Base-by-base conservation (phyloP, 2,888 invertebrate species). In the Bugula neritina region DNA sequence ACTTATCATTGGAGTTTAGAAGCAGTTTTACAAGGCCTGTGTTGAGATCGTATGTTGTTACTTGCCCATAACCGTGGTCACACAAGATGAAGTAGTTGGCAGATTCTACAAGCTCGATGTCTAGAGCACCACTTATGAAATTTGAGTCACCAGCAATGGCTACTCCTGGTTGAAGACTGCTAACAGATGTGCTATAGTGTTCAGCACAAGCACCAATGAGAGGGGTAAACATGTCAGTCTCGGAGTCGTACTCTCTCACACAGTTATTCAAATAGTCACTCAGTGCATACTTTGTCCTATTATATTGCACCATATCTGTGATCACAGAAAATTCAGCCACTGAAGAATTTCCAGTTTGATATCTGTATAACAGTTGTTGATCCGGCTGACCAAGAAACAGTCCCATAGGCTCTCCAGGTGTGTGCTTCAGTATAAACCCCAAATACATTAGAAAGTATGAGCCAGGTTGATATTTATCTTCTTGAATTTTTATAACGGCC, bases 201-300 rank as follows among this genome's bases (percentile, higher is more conserved):
- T n/a, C 3, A 17, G 13, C 10, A 31, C 63, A 63, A 10, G 27
- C 5, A 5, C 63, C 63, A 63, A 63, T 63, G 25, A 63, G 27
- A 29, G 63, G 63, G 10, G 25, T 21, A 2, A 31, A 5, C 29
- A 34, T 13, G 31, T 63, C 63, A 13, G 63, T 63, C 17, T 63
- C 63, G 27, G 17, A 63, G 63, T 63, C 63, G 34, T 63, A 63
- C 27, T 63, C 63, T 31, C 63, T 25, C 10, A 63, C 34, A 34
- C 63, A 63, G n/a, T 63, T 63, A n/a, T 63, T 63, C 5, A 63
- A 31, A 63, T 25, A 63, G 27, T 63, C 63, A 17, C 25, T 27
- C 31, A 63, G 29, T 21, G 63, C 63, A 5, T 25, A 17, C 27
- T 63, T 63, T 2, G 63, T 63, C 17, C 17, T 27, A n/a, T 63